Base-by-base conservation (phyloP, 2,888 invertebrate genomes). In the Drosophila parthenogenetica region DNA sequence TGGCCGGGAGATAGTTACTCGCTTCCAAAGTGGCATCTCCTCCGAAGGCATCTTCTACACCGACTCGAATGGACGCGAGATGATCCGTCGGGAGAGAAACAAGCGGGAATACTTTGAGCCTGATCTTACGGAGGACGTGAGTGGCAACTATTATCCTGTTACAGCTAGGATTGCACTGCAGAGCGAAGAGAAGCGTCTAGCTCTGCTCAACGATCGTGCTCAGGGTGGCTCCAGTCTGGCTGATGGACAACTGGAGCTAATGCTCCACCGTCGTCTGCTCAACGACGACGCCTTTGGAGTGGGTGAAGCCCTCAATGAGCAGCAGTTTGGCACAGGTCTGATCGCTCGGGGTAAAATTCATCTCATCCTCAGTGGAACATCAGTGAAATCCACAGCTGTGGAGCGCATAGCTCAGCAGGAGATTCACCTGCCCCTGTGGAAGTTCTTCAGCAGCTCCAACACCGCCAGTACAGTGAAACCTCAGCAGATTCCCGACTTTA, bases 71-170 rank as follows among this genome's bases (percentile, higher is more conserved):
- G 99, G 98, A 0, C 93, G 99, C 16, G 97, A 98, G 91, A 94
- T 96, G 91, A 89, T 98, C 29, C 94, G 95, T 83, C 93, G 98
- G 8, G 70, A 82, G 13, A 90, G 94, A 29, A 93, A 96, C 86
- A 93, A 93, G 67, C 93, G 98, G 11, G 95, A 96, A 0, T 96
- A 97, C 0, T 99, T 96, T 94, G 93, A 94, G 8, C 77, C 95
- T 0, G 93, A 94, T 0, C 86, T 97, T 40, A 91, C 93, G 0
- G 89, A 98, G 90, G 94, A 94, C 0, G 92, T 97, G 0, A 93
- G 98, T 0, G 97, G 95, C 0, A 99, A 99, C 91, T 99, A 99
- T 90, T 99, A 98, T 90, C 99, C 99, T 0, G 94, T 99, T 0
- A 97, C 96, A 0, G 96, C 96, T 8, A 94, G 96, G 82, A 97